These are phyloP conservation scores for Spinus olivaceus DNA, from an alignment of 2,797 vertebrate genomes.

Conservation along the genomic window DNA sequence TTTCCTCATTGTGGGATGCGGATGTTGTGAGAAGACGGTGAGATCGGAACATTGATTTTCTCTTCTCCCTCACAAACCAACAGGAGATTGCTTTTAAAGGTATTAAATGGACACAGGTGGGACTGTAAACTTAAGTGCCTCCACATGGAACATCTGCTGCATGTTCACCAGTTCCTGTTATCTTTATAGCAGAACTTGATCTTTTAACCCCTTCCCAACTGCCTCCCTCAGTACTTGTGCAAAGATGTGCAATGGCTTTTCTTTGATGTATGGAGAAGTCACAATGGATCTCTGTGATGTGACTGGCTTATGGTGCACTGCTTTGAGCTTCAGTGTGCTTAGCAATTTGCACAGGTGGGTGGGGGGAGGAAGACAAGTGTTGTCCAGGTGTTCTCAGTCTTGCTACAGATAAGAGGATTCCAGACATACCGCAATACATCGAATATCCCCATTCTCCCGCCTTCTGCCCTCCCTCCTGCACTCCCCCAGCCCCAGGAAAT, in stretches of 20 bases:
- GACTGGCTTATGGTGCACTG: neutral
- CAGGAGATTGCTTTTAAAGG: conserved; percentile 64
- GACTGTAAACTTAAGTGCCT: conserved; percentile 68
- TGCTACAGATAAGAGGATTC: conserved; percentile 55
- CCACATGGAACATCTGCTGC: conserved; percentile 68
- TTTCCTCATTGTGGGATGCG: neutral
- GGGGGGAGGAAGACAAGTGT: conserved; percentile 49
- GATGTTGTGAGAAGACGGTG: neutral
- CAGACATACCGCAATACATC: neutral
- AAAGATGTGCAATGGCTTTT: neutral
- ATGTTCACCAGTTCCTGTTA: conserved; percentile 59
- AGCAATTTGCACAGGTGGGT: conserved; percentile 46
- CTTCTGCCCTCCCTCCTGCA: neutral
- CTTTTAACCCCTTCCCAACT: conserved; percentile 58
- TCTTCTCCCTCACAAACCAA: conserved; percentile 22
- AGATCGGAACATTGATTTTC: neutral
- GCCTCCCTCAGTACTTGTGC: neutral
- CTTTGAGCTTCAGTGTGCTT: conserved; percentile 13
- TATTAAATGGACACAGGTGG: conserved; percentile 68
- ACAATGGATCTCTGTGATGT: conserved; percentile 55
- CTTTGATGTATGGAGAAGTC: conserved; percentile 48
- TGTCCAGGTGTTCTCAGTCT: conserved; percentile 51
- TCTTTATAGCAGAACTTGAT: conserved; percentile 64
- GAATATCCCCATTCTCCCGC: neutral
- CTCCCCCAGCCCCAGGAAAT: neutral